Conservation (phyloP, 2,113 vertebrate genomes). For the Oriolus oriolus region DNA sequence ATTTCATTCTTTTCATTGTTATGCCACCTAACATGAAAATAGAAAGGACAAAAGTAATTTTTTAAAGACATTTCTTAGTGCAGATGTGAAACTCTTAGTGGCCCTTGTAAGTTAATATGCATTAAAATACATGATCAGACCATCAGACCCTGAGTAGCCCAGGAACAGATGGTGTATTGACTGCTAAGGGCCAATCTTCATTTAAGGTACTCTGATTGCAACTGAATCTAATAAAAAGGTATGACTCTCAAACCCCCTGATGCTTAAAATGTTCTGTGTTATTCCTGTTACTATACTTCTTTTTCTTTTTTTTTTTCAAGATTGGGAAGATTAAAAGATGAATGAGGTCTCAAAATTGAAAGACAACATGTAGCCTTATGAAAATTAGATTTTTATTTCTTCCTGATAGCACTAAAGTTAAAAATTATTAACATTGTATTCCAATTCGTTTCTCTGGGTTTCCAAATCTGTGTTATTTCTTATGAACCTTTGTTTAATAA, state of each 20-base stretch:
- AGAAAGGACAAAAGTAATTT: neutral
- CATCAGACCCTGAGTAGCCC: neutral
- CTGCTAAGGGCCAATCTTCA: neutral
- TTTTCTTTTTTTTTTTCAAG: neutral
- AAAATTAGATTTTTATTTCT: conserved; percentile 18
- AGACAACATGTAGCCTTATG: neutral
- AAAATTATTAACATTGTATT: conserved; percentile 1
- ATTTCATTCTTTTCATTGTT: neutral
- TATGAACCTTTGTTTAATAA: neutral
- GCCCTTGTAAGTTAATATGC: neutral
- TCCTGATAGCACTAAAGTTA: neutral
- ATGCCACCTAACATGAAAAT: neutral
- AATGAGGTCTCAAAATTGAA: neutral
- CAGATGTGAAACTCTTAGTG: neutral
- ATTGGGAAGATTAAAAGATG: neutral
- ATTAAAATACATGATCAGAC: neutral
- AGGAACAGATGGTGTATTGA: neutral
- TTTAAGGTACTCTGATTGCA: neutral
- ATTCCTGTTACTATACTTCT: neutral
- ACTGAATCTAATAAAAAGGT: neutral
- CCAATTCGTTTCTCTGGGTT: neutral
- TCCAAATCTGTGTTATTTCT: neutral
- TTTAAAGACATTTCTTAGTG: neutral
- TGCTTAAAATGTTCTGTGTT: neutral
- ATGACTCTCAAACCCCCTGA: neutral